Evolutionary conservation across 2,797 vertebrate species (phyloP), one percentile per base, ranked within the genome.

Genomic region (Ficedula albicollis): DNA sequence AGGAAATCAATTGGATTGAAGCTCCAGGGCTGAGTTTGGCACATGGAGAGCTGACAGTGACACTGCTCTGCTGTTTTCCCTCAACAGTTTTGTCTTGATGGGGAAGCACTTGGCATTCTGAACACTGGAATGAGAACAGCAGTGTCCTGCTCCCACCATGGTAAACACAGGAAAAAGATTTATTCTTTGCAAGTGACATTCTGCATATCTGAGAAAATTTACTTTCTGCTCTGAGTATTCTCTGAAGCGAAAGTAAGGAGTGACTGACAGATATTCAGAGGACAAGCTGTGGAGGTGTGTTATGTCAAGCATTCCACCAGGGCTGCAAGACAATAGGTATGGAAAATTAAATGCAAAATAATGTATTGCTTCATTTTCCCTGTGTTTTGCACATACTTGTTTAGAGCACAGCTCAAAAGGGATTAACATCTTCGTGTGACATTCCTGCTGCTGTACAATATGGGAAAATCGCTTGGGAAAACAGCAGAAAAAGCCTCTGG

Each of bases 271-370:
- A 39, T 76, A 73, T 51, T 66, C 68, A 58, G 69, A 0, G 2
- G 77, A 68, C 52, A 62, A 70, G 67, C 76, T 93, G 59, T 12
- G 67, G 67, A 80, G 59, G 58, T 73, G 62, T 51, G 19, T 32
- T 43, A 34, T 38, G 54, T 56, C 89, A 91, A 93, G 68, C 39
- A 36, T 48, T 75, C 52, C 77, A 87, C 14, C 63, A 18, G 63
- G 51, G 39, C 73, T 91, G 12, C 30, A 19, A 75, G 73, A 85
- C 58, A 81, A 78, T 15, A 46, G 76, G 22, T 64, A 55, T 4
- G 20, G 63, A 89, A 91, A 74, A 92, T 60, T 49, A 91, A 86
- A 94, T 69, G 84, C 54, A 89, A 87, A 93, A 83, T 43, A 70
- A 84, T 10, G 51, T 8, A 67, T 46, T 80, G 73, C 77, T 90